These are phyloP conservation scores for Pipistrellus nathusii DNA, from an alignment of 2,797 vertebrate species.

Conservation along the genomic window DNA sequence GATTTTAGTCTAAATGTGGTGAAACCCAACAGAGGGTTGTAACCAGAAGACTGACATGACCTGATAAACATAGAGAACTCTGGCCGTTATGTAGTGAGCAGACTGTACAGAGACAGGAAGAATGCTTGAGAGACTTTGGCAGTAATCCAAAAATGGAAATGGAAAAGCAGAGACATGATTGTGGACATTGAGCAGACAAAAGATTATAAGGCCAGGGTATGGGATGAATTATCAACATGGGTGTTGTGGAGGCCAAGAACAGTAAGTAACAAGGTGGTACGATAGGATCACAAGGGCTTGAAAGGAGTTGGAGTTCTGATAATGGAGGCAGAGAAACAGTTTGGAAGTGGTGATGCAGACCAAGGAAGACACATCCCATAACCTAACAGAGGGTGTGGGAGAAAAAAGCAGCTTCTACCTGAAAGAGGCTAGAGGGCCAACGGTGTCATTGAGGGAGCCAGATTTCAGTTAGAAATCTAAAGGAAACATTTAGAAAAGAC, in stretches of 20 bases:
- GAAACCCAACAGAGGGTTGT: neutral
- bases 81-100: neutral
- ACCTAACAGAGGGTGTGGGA: fast-evolving
- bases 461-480: neutral
- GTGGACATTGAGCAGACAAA: neutral
- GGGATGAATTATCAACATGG: neutral
- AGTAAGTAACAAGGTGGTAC: neutral
- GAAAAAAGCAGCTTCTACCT: neutral
- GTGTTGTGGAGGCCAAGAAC: neutral
- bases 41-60: neutral
- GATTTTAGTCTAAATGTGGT: neutral
- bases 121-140: neutral
- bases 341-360: neutral
- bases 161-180: neutral
- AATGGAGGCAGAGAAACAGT: neutral
- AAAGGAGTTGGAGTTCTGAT: neutral
- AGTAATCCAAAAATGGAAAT: neutral
- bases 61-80: neutral
- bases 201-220: neutral
- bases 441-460: neutral
- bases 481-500: neutral
- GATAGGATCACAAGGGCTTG: neutral
- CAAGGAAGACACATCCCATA: neutral
- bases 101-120: neutral
- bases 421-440: neutral